A percentile compares a stretch with the other conserved stretches of the same genome.
These are phyloP conservation scores for Strongylocentrotus purpuratus DNA, from an alignment of 35 echinoderm and acorn worm species.

Conservation along the genomic window DNA sequence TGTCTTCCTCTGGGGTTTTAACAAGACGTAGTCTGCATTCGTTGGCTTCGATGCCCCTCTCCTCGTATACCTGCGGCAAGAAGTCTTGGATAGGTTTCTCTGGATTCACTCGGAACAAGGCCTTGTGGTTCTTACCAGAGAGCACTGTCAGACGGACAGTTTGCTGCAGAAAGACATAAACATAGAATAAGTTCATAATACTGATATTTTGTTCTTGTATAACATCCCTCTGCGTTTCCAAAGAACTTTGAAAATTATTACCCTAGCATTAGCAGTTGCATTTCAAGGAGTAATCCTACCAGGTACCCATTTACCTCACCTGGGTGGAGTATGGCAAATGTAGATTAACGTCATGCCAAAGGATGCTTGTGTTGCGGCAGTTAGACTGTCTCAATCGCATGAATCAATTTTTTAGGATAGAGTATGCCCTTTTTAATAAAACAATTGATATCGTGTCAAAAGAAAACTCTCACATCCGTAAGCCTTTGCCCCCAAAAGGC, in stretches of 20 bases:
- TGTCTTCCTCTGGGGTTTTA: slow-evolving; percentile 56
- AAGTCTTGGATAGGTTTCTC: slow-evolving; percentile 70
- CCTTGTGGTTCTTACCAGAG: slow-evolving; percentile 74
- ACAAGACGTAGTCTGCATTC: slow-evolving; percentile 57
- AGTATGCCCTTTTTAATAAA: no score
- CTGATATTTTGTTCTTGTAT: no score
- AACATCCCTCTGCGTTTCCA: neutral
- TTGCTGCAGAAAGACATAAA: slow-evolving; percentile 47
- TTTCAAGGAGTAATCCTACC: neutral
- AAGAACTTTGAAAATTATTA: neutral
- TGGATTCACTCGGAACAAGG: slow-evolving; percentile 80
- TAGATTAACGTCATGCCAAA: neutral
- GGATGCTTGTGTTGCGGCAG: no score
- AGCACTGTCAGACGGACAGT: slow-evolving; percentile 73
- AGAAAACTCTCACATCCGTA: no score
- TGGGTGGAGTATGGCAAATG: neutral
- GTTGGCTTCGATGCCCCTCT: slow-evolving; percentile 63
- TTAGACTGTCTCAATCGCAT: no score
- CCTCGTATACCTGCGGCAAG: slow-evolving; percentile 77
- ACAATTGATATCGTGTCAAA: no score
- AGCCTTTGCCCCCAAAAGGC: no score
- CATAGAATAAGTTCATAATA: neutral
- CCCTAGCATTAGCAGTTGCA: neutral
- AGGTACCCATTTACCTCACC: neutral
- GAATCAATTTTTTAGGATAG: no score